phyloP scores from a whole-genome alignment of 2,113 vertebrate genomes.

The Spermophilus dauricus region DNA sequence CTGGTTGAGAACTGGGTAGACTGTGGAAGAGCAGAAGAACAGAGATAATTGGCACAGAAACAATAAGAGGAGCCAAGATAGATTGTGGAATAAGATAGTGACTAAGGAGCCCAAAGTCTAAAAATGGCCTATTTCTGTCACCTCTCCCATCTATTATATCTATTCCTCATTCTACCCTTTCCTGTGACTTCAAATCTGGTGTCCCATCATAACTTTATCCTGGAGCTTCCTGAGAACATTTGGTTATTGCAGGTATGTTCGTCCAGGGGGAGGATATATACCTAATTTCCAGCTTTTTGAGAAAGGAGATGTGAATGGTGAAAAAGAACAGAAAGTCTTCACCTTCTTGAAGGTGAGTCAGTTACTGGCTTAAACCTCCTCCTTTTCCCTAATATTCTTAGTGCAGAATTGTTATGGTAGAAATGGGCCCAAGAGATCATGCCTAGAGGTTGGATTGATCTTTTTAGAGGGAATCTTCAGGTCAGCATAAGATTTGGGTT shows the following conservation, averaged over 20 bases:
- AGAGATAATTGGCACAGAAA: not conserved
- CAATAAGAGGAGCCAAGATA: too few relatives aligned
- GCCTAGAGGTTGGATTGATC: not conserved
- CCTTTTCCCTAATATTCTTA: not conserved
- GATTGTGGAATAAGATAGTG: not conserved
- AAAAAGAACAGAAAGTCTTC: conserved; percentile 92
- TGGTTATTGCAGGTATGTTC: conserved; percentile 91
- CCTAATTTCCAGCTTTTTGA: conserved; percentile 97
- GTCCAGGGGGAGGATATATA: conserved; percentile 93
- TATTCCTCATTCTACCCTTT: not conserved
- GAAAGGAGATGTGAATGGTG: conserved; percentile 95
- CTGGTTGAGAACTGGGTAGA: not conserved
- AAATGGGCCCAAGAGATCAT: not conserved
- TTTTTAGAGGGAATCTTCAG: not conserved
- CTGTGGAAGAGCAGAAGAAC: not conserved
- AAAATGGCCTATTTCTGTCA: too few relatives aligned
- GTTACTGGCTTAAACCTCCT: not conserved
- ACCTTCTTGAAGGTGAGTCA: conserved; percentile 95
- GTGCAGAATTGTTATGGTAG: not conserved
- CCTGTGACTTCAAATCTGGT: not conserved
- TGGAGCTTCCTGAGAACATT: not conserved
- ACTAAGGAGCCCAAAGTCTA: not conserved
- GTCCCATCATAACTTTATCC: not conserved
- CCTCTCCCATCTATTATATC: rapidly evolving
- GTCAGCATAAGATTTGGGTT: not conserved